A percentile compares a stretch with the other conserved stretches of the same genome.
Conservation (phyloP, 2,113 vertebrate genomes). For the Dipodomys stephensi region DNA sequence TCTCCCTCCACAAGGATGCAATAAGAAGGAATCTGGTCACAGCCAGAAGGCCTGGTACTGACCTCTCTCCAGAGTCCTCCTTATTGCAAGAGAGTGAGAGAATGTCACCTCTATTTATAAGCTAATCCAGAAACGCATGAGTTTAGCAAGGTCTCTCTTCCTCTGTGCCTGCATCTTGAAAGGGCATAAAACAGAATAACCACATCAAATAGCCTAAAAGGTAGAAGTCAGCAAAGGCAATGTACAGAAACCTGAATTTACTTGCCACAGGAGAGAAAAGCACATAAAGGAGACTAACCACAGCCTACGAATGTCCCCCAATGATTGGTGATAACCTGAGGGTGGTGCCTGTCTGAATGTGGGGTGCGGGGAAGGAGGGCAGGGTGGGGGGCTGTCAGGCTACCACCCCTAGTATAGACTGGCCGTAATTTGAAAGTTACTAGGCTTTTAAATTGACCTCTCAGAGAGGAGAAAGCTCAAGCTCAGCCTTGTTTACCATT, state of each 20-base stretch:
- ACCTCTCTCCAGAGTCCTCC: background rate
- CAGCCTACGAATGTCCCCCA: no score
- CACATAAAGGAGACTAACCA: background rate
- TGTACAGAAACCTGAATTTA: slow-evolving; percentile 55
- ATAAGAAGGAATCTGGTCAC: slow-evolving; percentile 39
- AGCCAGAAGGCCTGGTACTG: background rate
- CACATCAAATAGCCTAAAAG: slow-evolving; percentile 63
- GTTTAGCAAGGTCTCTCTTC: slow-evolving; percentile 45
- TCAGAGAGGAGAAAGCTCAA: background rate
- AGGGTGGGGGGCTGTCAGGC: no score
- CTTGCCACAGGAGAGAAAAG: slow-evolving; percentile 13
- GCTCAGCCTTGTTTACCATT: background rate
- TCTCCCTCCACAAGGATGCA: background rate
- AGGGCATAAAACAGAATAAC: slow-evolving; percentile 65
- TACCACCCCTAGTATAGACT: background rate
- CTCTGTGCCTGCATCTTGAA: slow-evolving; percentile 40
- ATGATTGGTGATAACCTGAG: background rate
- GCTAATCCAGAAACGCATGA: slow-evolving; percentile 59
- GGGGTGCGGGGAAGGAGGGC: background rate
- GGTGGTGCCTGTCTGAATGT: fast-evolving
- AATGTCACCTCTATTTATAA: slow-evolving; percentile 59
- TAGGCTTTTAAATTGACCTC: background rate
- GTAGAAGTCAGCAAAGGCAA: slow-evolving; percentile 46
- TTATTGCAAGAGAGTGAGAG: slow-evolving; percentile 45
- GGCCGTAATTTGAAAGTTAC: background rate